Base-by-base conservation (phyloP, 2,797 vertebrate species). In the Spatula versicolor region DNA sequence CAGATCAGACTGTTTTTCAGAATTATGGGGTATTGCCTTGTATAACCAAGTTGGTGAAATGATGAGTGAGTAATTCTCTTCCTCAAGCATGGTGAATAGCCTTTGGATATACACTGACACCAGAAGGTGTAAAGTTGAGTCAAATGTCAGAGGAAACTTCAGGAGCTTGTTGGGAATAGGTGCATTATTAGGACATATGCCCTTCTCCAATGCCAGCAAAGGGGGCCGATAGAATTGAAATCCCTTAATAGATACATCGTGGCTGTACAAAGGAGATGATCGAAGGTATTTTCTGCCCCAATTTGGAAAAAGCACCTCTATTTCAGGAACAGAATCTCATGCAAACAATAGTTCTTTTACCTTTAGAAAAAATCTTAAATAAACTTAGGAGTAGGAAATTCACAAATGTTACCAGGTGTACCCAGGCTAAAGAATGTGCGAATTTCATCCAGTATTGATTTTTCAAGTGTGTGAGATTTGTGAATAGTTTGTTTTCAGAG, bases 281-380 rank as follows among this genome's bases (percentile, higher is more conserved):
- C 55, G 59, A 45, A 60, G 58, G 30, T 54, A 31, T 60, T 60
- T 92, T 87, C 52, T 83, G 48, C 45, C 30, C 73, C 90, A 39
- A 63, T 96, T 91, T 91, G 71, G 28, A 76, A 73, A 71, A 93
- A 81, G 75, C 48, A 86, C 58, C 81, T 95, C 54, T 83, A 20
- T 88, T 86, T 87, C 55, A 86, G 43, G 90, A 71, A 35, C 45
- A 26, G 22, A 63, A 84, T 69, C 78, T 50, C 39, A 39, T 21
- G 43, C 41, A 56, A 59, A 76, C 74, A 82, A 69, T 33, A 75
- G 41, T 83, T 46, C 89, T 59, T 94, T 92, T 75, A 69, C 62
- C 88, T 69, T 79, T 56, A 79, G 74, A 89, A 75, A 12, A 78
- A 45, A 37, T 78, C 62, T 86, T 66, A 88, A 71, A 89, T 62